phyloP scores from a whole-genome alignment of 2,797 vertebrate genomes.

The Lacerta bilineata region DNA sequence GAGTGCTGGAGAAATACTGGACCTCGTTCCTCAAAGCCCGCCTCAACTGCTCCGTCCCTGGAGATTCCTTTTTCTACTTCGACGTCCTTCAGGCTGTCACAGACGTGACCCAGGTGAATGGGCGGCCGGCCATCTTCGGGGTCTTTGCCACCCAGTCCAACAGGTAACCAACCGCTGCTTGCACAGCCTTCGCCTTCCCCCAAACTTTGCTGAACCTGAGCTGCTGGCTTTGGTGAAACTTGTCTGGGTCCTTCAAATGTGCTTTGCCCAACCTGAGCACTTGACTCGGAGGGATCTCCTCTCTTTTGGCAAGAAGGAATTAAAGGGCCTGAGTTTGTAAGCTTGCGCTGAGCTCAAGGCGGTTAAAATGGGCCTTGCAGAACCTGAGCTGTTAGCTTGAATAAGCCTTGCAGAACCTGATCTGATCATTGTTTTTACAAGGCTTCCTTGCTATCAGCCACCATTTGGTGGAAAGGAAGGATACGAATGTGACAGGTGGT shows the following conservation, averaged over 20 bases:
- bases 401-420: neutral
- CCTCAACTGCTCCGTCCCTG: conserved; percentile 93
- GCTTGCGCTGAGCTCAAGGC: no score
- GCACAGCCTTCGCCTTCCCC: neutral
- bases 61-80: conserved; percentile 94
- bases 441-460: no score
- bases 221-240: no score
- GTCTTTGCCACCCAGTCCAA: conserved; percentile 95
- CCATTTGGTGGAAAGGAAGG: no score
- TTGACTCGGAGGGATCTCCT: neutral
- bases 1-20: conserved; percentile 95
- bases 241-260: neutral
- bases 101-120: conserved; percentile 80
- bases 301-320: no score
- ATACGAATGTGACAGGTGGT: no score
- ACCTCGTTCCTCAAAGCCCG: conserved; percentile 96
- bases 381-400: neutral
- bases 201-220: neutral
- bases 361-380: neutral
- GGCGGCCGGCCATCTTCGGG: conserved; percentile 87
- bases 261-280: neutral
- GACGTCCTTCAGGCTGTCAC: conserved; percentile 89
- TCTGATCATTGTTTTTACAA: no score
- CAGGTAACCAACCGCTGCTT: conserved; percentile 80
- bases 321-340: no score